Evolutionary conservation across 2,888 invertebrate genomes (phyloP), one percentile per base, ranked within the genome.

Genomic region (Hesperia comma): DNA sequence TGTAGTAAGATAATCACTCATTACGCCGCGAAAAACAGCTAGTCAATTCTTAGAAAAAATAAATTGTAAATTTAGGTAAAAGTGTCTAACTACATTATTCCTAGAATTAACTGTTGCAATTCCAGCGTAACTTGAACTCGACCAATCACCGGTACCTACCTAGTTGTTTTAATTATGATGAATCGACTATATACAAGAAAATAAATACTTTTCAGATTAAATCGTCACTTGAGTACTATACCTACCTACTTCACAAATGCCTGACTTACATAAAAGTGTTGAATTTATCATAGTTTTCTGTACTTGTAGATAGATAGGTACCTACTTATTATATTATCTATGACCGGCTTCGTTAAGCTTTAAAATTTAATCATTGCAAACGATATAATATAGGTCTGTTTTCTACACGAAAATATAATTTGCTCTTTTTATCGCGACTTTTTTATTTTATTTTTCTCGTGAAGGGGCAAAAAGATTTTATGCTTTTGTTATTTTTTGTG

Each of bases 151-250:
- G 40, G 14, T 49, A 21, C 14, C 21, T 53, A n/a, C 53, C 53
- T 53, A 53, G 53, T n/a, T 0, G 6, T 49, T 53, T 40, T n/a
- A n/a, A n/a, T n/a, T 37, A 21, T 32, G 49, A 51, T 61, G 51
- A 53, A n/a, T 33, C 14, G 19, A 37, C 53, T 21, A 10, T 61
- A 26, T 10, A 33, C 6, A 40, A 37, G n/a, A 19, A 32, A 53
- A 61, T 19, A 21, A 33, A 61, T 14, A 21, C 43, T 53, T 61
- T 61, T 61, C 61, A 19, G 51, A 53, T 40, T 61, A 61, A 61
- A 61, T 1, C 12, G 61, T 53, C 6, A 61, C 40, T 14, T 37
- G 61, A 61, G 6, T 49, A 40, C n/a, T n/a, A n/a, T n/a, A n/a
- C n/a, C n/a, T n/a, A n/a, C n/a, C n/a, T n/a, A n/a, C n/a, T n/a